These are phyloP conservation scores for Limonius californicus DNA, from an alignment of 1,140 invertebrate genomes.

Conservation along the genomic window DNA sequence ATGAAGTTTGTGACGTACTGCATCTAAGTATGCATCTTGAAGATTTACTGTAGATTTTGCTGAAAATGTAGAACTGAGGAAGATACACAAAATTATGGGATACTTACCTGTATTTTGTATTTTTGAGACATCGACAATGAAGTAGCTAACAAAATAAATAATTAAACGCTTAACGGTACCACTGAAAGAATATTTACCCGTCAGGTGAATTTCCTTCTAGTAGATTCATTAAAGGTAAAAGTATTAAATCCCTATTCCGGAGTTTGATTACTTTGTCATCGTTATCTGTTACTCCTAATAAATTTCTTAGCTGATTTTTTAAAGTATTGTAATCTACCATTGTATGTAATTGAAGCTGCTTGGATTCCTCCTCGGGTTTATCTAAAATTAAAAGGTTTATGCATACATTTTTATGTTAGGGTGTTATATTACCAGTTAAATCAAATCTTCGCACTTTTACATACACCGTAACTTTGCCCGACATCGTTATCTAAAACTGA, in stretches of 20 bases:
- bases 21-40: slow-evolving; percentile 45
- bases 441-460: slow-evolving; percentile 8
- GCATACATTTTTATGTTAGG: no score
- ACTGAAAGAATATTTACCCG: no score
- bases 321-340: slow-evolving; percentile 35
- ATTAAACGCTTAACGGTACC: no score
- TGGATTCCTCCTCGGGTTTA: slow-evolving; percentile 29
- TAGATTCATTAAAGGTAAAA: slow-evolving; percentile 41
- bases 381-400: slow-evolving; percentile 25
- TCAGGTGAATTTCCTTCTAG: slow-evolving; percentile 25
- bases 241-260: slow-evolving; percentile 35
- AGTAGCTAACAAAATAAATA: slow-evolving; percentile 20
- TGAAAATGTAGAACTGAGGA: slow-evolving; percentile 12
- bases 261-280: slow-evolving; percentile 44
- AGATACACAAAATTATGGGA: not conserved
- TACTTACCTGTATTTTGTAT: slow-evolving; percentile 20
- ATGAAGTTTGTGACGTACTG: slow-evolving; percentile 41
- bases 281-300: slow-evolving; percentile 32
- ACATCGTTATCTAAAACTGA: no score
- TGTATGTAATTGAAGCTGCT: slow-evolving; percentile 33
- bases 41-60: slow-evolving; percentile 34
- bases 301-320: slow-evolving; percentile 34
- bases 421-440: slow-evolving; percentile 1
- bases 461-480: not conserved
- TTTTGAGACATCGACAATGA: slow-evolving; percentile 25